phyloP scores from a whole-genome alignment of 1,140 invertebrate species.

The Apocrypta bakeri region DNA sequence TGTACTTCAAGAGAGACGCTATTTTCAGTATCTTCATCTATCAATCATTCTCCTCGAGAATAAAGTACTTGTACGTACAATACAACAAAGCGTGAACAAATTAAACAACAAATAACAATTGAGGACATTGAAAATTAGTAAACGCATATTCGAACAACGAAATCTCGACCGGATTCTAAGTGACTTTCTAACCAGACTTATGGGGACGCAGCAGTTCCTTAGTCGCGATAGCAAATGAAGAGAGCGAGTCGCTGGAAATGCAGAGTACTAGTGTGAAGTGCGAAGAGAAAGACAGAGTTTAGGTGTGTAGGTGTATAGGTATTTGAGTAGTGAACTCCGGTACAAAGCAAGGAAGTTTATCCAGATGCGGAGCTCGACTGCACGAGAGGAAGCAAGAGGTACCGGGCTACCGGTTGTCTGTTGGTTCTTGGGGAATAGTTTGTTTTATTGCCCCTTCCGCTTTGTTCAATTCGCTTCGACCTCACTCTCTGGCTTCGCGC shows the following conservation, averaged over 20 bases:
- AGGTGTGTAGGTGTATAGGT: background rate
- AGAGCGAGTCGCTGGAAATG: background rate
- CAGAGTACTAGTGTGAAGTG: background rate
- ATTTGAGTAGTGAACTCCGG: no score
- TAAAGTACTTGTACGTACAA: no score
- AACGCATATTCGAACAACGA: no score
- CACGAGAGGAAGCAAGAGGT: background rate
- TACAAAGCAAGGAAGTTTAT: constrained; percentile 38
- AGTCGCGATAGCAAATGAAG: background rate
- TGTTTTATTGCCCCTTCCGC: constrained; percentile 35
- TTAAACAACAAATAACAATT: no score
- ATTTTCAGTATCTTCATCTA: no score
- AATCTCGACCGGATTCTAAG: no score
- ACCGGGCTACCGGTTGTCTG: constrained; percentile 9
- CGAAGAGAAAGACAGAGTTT: background rate
- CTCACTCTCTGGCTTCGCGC: background rate
- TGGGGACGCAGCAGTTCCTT: background rate
- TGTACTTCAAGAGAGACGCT: no score
- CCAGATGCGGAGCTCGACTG: background rate
- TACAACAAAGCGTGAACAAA: no score
- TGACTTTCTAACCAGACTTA: no score
- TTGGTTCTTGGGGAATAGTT: constrained; percentile 32
- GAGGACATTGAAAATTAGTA: no score
- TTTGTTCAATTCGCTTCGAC: constrained; percentile 1
- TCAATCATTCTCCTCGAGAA: no score